phyloP scores from a whole-genome alignment of 2,888 invertebrate genomes.

The Sisyra nigra region DNA sequence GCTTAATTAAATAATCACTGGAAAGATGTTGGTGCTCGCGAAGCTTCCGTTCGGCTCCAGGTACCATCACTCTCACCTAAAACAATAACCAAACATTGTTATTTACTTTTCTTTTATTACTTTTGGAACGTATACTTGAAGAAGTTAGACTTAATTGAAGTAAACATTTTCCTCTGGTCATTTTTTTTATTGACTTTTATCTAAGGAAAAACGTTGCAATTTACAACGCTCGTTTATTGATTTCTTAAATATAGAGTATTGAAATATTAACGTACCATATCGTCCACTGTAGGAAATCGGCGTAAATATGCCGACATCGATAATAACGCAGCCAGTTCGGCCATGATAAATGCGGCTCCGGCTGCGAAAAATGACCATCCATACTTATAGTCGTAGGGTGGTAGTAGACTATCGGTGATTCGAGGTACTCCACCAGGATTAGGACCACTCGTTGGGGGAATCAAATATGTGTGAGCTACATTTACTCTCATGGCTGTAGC shows the following conservation, averaged over 20 bases:
- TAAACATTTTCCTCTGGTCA: neutral
- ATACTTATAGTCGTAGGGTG: constrained; percentile 33
- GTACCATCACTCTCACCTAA: constrained; percentile 41
- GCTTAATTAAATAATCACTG: constrained; percentile 31
- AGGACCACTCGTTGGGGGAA: neutral
- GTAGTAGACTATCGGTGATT: constrained; percentile 15
- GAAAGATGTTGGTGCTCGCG: constrained; percentile 35
- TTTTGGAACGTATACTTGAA: neutral
- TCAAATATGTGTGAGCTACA: constrained; percentile 6
- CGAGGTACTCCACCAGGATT: constrained; percentile 14
- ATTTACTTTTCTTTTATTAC: neutral
- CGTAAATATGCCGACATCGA: constrained; percentile 41
- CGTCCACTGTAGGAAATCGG: constrained; percentile 40
- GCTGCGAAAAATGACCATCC: constrained; percentile 47
- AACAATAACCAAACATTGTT: constrained; percentile 10
- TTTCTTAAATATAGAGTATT: too few species aligned
- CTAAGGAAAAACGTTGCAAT: too few species aligned
- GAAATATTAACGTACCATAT: constrained; percentile 31
- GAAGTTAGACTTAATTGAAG: too few species aligned
- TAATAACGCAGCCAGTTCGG: constrained; percentile 39
- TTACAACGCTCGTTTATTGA: too few species aligned
- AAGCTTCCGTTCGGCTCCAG: constrained; percentile 38
- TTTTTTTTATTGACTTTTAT: neutral
- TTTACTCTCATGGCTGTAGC: constrained; percentile 25
- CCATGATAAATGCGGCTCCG: constrained; percentile 37